Conservation (phyloP, 2,797 vertebrate genomes). For the Parauchenoglanis ngamensis region DNA sequence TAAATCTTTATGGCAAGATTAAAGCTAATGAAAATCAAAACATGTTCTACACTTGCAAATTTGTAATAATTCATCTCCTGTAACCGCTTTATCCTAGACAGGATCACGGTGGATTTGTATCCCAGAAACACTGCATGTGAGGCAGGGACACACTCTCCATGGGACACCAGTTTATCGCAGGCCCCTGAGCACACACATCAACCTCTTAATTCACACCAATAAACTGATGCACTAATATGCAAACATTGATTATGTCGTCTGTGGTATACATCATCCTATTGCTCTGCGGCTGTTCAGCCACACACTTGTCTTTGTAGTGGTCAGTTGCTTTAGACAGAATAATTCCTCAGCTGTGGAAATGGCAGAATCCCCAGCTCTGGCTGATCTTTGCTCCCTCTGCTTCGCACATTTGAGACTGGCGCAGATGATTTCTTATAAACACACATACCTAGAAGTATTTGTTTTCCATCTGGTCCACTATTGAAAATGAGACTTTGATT, state of each 20-base stretch:
- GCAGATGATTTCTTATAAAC: background rate
- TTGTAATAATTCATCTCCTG: background rate
- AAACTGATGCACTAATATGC: background rate
- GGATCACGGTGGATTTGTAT: background rate
- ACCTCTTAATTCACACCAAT: background rate
- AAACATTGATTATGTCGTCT: constrained; percentile 5
- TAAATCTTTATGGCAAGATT: background rate
- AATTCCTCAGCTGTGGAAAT: background rate
- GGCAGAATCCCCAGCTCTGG: background rate
- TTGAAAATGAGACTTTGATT: background rate
- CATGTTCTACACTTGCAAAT: background rate
- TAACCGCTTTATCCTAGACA: background rate
- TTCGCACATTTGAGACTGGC: background rate
- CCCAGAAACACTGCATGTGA: background rate
- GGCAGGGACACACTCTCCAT: too few species aligned
- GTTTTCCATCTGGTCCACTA: background rate
- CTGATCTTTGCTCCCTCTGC: background rate
- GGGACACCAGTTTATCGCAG: background rate
- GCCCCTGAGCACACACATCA: background rate
- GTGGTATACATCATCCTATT: background rate
- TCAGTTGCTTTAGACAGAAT: background rate
- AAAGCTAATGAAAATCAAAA: background rate
- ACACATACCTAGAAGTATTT: background rate
- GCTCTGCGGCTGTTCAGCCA: background rate
- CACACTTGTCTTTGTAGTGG: background rate